Evolutionary conservation across 2,113 vertebrate genomes (phyloP).

Genomic region (Brachirus orientalis): DNA sequence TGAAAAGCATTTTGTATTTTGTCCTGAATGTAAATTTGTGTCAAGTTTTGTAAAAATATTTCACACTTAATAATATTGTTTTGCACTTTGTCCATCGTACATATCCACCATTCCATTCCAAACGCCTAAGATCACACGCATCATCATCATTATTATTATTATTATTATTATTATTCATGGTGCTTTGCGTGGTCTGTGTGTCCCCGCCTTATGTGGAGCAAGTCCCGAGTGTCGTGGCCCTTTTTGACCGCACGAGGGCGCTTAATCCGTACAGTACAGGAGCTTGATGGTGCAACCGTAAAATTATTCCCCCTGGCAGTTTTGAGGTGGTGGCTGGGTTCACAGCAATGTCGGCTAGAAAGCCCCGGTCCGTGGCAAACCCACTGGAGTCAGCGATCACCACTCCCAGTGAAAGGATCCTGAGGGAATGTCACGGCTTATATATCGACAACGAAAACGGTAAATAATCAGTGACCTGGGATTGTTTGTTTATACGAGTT

Average conservation of each 20-base stretch:
- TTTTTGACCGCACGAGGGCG: slow-evolving; percentile 36
- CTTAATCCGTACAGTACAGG: slow-evolving; percentile 22
- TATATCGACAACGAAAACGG: slow-evolving; percentile 83
- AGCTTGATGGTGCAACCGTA: slow-evolving; percentile 57
- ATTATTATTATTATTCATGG: background rate
- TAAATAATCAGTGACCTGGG: slow-evolving; percentile 57
- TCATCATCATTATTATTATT: background rate
- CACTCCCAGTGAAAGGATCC: slow-evolving; percentile 81
- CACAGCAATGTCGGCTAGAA: slow-evolving; percentile 79
- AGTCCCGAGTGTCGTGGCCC: background rate
- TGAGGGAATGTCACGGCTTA: slow-evolving; percentile 82
- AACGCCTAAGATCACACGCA: too few species aligned
- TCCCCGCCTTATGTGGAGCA: too few species aligned
- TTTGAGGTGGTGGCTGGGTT: background rate
- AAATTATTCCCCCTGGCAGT: slow-evolving; percentile 63
- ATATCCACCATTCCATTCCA: too few species aligned
- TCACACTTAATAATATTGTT: too few species aligned
- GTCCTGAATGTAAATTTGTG: too few species aligned
- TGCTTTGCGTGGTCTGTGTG: background rate
- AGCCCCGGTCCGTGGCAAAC: slow-evolving; percentile 80
- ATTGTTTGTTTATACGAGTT: background rate
- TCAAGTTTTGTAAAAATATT: too few species aligned
- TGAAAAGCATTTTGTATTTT: too few species aligned
- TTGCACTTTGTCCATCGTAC: too few species aligned
- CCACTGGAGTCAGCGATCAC: slow-evolving; percentile 80